These are phyloP conservation scores for Drosophila lini DNA, from an alignment of 1,140 invertebrate genomes.

Conservation along the genomic window DNA sequence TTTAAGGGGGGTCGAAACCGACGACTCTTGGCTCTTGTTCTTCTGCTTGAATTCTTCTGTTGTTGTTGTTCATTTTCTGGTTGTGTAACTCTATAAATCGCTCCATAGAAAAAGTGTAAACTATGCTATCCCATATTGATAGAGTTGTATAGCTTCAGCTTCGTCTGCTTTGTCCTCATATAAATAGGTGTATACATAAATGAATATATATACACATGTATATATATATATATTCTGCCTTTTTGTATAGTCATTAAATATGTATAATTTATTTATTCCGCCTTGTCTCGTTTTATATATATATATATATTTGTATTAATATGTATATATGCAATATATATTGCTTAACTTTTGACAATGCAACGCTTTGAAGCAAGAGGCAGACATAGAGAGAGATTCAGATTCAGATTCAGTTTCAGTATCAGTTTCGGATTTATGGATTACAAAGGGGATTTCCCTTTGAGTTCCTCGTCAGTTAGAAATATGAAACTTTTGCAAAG, in stretches of 20 bases:
- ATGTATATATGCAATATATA: slow-evolving; percentile 73
- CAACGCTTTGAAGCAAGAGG: slow-evolving; percentile 76
- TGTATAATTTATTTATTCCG: slow-evolving; percentile 61
- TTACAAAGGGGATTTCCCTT: background rate
- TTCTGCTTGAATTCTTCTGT: slow-evolving; percentile 2
- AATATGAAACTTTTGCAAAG: slow-evolving; percentile 77
- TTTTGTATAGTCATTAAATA: slow-evolving; percentile 74
- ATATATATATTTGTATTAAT: slow-evolving; percentile 44
- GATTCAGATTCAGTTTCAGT: slow-evolving; percentile 25
- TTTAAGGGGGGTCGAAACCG: slow-evolving; percentile 58
- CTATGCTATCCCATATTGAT: slow-evolving; percentile 79
- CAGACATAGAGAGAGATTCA: slow-evolving; percentile 62
- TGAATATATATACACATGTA: slow-evolving; percentile 46
- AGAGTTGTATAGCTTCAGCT: slow-evolving; percentile 66
- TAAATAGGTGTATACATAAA: slow-evolving; percentile 69
- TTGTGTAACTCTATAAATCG: slow-evolving; percentile 74
- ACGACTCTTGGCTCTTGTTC: slow-evolving; percentile 43
- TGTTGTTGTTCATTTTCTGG: slow-evolving; percentile 29
- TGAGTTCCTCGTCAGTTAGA: slow-evolving; percentile 53
- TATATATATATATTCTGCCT: slow-evolving; percentile 57
- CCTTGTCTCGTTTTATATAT: slow-evolving; percentile 26
- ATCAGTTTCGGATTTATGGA: background rate
- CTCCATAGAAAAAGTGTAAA: slow-evolving; percentile 83
- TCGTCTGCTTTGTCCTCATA: slow-evolving; percentile 39
- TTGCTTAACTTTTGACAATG: slow-evolving; percentile 79